Evolutionary conservation across 2,113 vertebrate species (phyloP).

Genomic region (Thomomys bottae): DNA sequence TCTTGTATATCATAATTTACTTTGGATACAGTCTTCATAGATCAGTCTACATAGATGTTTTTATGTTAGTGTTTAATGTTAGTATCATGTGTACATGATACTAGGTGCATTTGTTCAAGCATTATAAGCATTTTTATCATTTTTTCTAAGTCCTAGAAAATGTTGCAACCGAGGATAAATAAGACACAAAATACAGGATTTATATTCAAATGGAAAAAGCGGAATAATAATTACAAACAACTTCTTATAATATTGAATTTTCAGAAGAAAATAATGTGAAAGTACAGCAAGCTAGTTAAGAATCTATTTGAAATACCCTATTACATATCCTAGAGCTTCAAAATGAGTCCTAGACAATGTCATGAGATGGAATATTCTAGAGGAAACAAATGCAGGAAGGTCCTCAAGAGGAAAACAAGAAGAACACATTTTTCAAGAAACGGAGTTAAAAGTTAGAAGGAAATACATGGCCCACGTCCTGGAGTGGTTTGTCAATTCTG

Average conservation of each 20-base stretch:
- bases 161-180: background rate
- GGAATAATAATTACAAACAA: background rate
- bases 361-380: background rate
- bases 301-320: background rate
- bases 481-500: background rate
- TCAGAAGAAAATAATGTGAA: background rate
- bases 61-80: background rate
- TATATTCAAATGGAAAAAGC: background rate
- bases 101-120: background rate
- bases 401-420: background rate
- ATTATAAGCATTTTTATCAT: background rate
- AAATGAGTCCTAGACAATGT: background rate
- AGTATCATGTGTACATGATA: background rate
- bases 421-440: background rate
- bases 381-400: background rate
- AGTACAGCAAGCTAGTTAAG: background rate
- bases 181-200: background rate
- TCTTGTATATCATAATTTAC: slow-evolving; percentile 23
- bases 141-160: background rate
- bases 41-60: background rate
- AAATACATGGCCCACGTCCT: fast-evolving
- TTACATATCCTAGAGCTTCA: background rate
- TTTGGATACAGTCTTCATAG: background rate
- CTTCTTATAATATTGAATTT: background rate
- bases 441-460: background rate